These are phyloP conservation scores for Chaenodraco wilsoni DNA, from an alignment of 2,797 vertebrate genomes.

Conservation along the genomic window DNA sequence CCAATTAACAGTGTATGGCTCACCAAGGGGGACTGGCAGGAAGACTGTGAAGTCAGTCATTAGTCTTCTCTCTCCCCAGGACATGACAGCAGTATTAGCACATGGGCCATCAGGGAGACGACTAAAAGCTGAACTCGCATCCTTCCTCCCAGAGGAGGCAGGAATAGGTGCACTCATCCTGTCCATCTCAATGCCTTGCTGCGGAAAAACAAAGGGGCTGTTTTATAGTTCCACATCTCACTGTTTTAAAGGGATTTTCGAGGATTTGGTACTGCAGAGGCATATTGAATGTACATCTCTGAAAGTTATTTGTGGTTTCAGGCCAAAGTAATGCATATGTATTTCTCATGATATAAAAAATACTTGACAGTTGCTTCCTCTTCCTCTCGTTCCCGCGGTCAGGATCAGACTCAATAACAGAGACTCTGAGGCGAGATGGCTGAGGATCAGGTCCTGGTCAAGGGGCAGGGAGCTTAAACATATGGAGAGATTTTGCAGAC, in stretches of 20 bases:
- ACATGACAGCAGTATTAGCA: constrained; percentile 76
- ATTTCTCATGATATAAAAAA: constrained; percentile 24
- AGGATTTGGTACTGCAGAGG: background rate
- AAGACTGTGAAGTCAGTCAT: constrained; percentile 75
- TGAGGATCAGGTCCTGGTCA: constrained; percentile 23
- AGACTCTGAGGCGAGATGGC: background rate
- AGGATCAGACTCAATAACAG: constrained; percentile 20
- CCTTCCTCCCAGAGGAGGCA: constrained; percentile 64
- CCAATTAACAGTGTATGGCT: constrained; percentile 72
- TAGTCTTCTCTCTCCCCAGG: constrained; percentile 77
- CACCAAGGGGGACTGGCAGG: constrained; percentile 74
- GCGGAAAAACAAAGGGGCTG: constrained; percentile 23
- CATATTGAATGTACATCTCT: background rate
- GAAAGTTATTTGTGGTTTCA: background rate
- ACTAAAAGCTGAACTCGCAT: constrained; percentile 72
- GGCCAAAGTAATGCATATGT: background rate
- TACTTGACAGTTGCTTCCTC: background rate
- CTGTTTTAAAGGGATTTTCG: constrained; percentile 18
- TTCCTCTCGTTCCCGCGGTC: background rate
- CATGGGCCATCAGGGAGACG: constrained; percentile 59
- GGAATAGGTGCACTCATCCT: constrained; percentile 59
- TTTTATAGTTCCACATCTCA: constrained; percentile 30
- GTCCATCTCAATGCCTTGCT: constrained; percentile 39
- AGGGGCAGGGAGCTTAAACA: constrained; percentile 14
- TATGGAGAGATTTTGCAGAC: constrained; percentile 32